Percentiles rank a stretch among this genome's conserved stretches.
Conservation (phyloP, 1,140 invertebrate genomes). For the Coelopa frigida region DNA sequence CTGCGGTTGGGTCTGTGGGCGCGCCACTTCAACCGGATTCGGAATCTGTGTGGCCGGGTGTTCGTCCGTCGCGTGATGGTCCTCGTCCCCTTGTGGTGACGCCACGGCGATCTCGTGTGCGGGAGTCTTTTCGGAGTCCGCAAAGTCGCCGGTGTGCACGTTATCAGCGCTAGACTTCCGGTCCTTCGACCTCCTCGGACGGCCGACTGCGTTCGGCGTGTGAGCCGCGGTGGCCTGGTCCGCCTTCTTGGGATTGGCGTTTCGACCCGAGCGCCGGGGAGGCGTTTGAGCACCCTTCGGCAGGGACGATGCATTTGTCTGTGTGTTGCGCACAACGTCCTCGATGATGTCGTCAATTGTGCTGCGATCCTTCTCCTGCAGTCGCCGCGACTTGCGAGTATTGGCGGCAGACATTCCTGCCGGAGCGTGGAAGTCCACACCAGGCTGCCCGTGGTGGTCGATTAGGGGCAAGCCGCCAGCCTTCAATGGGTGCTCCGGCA, state of each 20-base stretch:
- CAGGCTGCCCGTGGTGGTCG: too few species aligned
- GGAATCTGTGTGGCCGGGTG: neutral
- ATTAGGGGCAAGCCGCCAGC: too few species aligned
- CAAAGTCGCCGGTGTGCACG: too few species aligned
- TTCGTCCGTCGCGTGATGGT: neutral
- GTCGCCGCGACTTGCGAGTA: constrained; percentile 69
- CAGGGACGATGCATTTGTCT: constrained; percentile 36
- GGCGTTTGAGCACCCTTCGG: constrained; percentile 39
- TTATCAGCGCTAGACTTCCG: constrained; percentile 55
- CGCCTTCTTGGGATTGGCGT: constrained; percentile 19
- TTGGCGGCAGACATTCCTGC: constrained; percentile 40
- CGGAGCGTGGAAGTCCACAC: too few species aligned
- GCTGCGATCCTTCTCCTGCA: constrained; percentile 71
- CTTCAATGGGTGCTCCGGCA: neutral
- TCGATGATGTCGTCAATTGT: constrained; percentile 81
- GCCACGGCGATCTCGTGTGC: neutral
- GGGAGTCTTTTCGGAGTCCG: constrained; percentile 1
- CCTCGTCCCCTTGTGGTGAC: constrained; percentile 1
- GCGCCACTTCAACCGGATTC: neutral
- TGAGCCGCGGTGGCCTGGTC: constrained; percentile 3
- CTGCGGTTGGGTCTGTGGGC: neutral
- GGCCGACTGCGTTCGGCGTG: constrained; percentile 52
- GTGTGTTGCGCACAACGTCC: constrained; percentile 66
- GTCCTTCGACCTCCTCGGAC: constrained; percentile 50
- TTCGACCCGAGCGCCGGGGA: constrained; percentile 29